Conservation (phyloP, 2,888 invertebrate genomes). For the Euproctis similis region DNA sequence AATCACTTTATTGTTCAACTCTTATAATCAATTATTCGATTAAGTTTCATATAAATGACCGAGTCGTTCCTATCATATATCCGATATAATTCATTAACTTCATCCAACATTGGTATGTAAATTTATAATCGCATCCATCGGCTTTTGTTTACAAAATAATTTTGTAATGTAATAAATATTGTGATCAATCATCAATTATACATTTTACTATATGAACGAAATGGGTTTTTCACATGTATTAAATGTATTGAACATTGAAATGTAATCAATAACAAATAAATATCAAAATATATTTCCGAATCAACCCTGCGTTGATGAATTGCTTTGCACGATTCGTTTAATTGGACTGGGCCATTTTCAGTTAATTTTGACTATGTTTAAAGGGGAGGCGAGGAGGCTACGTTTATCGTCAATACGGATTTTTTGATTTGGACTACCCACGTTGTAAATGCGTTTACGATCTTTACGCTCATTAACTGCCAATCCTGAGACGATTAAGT, state of each 20-base stretch:
- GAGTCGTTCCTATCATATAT: conserved; percentile 52
- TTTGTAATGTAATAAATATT: conserved; percentile 27
- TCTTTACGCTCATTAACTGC: conserved; percentile 70
- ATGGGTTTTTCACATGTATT: too few relatives aligned
- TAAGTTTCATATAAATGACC: conserved; percentile 66
- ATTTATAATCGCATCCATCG: conserved; percentile 36
- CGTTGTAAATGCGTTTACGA: conserved; percentile 57
- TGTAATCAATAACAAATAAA: too few relatives aligned
- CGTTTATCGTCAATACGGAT: conserved; percentile 22
- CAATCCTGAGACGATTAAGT: conserved; percentile 64
- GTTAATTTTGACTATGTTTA: conserved; percentile 16
- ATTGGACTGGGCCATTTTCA: conserved; percentile 23
- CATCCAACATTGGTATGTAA: conserved; percentile 30
- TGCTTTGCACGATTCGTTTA: conserved; percentile 22
- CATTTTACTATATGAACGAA: too few relatives aligned
- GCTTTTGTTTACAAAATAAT: conserved; percentile 35
- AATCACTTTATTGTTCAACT: conserved; percentile 74
- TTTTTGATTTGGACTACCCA: conserved; percentile 44
- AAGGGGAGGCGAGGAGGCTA: too few relatives aligned
- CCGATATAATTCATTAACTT: conserved; percentile 54
- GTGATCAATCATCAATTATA: conserved; percentile 34
- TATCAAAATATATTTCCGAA: too few relatives aligned
- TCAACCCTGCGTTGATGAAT: too few relatives aligned
- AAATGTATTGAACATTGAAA: too few relatives aligned
- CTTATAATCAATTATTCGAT: conserved; percentile 74